Conservation (phyloP, 2,113 vertebrate species). For the Sprattus sprattus region DNA sequence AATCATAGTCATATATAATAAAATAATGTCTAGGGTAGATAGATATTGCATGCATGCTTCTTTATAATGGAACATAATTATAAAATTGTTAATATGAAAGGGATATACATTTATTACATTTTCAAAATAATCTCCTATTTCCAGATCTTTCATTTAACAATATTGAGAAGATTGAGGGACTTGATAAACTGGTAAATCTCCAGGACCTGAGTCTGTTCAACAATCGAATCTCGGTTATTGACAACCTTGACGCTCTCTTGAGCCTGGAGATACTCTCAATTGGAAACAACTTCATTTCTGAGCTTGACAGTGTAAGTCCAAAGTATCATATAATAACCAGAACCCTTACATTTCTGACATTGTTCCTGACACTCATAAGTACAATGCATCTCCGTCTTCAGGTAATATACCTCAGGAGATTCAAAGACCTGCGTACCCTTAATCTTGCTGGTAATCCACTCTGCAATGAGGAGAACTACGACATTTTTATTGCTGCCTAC, state of each 20-base stretch:
- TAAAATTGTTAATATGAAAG: not conserved
- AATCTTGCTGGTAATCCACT: slow-evolving; percentile 82
- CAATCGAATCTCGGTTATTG: slow-evolving; percentile 84
- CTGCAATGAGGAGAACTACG: slow-evolving; percentile 67
- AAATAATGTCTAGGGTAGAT: not conserved
- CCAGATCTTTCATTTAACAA: slow-evolving; percentile 93
- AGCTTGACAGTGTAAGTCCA: slow-evolving; percentile 78
- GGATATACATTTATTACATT: not conserved
- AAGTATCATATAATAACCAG: not conserved
- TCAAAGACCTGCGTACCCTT: slow-evolving; percentile 73
- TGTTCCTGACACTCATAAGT: not conserved
- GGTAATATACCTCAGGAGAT: slow-evolving; percentile 81
- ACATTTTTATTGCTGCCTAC: slow-evolving; percentile 73
- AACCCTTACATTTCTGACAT: not conserved
- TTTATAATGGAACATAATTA: no score
- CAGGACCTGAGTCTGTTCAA: slow-evolving; percentile 83
- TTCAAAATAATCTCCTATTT: slow-evolving; percentile 17
- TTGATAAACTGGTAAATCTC: slow-evolving; percentile 80
- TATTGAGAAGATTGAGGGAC: slow-evolving; percentile 85
- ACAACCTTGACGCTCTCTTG: slow-evolving; percentile 80
- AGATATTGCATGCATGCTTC: not conserved
- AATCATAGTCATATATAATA: not conserved
- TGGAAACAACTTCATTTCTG: slow-evolving; percentile 79
- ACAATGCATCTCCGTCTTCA: slow-evolving; percentile 50
- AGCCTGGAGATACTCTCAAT: slow-evolving; percentile 82